Evolutionary conservation across 2,797 vertebrate genomes (phyloP).

Genomic region (Pelodytes ibericus): DNA sequence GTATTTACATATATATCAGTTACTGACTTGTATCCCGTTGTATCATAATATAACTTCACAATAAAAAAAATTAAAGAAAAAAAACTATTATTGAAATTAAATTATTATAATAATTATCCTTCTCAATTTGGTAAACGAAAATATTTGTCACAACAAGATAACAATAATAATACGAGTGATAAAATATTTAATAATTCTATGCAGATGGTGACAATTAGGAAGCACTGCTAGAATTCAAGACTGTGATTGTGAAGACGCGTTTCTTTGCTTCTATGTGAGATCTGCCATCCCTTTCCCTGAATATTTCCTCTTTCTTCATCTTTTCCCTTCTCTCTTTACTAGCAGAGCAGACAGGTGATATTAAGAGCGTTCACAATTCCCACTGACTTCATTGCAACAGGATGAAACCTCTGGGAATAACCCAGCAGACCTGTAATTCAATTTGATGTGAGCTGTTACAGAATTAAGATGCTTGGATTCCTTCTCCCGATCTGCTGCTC

Average conservation of each 20-base stretch:
- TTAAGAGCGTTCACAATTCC: constrained; percentile 23
- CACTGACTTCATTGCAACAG: constrained; percentile 22
- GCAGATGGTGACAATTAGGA: neutral
- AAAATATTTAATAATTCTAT: neutral
- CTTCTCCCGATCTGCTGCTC: neutral
- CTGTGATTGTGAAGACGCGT: neutral
- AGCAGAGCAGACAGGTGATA: constrained; percentile 29
- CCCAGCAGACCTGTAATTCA: constrained; percentile 37
- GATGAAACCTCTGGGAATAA: constrained; percentile 36
- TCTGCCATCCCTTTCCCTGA: neutral
- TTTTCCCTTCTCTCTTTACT: constrained; percentile 10
- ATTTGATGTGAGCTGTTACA: constrained; percentile 40
- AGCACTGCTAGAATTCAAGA: neutral
- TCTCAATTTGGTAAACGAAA: no score
- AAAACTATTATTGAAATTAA: no score
- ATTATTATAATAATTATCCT: no score
- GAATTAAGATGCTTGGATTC: constrained; percentile 36
- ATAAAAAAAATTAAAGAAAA: neutral
- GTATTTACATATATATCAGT: no score
- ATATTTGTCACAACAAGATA: no score
- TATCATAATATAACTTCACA: neutral
- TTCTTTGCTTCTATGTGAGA: neutral
- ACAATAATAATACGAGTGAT: neutral
- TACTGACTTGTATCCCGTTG: no score
- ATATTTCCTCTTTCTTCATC: neutral